Evolutionary conservation across 2,113 vertebrate genomes (phyloP).

Genomic region (Zosterops japonicus): DNA sequence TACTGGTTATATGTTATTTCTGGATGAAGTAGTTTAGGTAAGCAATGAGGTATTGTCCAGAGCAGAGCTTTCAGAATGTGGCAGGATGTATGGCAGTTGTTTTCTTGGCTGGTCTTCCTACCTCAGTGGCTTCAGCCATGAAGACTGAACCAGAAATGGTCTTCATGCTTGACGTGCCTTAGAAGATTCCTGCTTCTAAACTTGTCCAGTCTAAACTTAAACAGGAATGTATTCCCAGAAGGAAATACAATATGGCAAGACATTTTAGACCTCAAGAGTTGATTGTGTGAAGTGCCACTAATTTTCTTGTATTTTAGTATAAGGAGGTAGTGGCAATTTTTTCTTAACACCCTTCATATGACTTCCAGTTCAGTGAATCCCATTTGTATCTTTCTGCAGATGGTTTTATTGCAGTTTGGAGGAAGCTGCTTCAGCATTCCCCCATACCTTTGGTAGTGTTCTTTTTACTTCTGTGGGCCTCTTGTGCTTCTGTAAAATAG

Average conservation of each 20-base stretch:
- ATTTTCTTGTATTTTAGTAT: neutral
- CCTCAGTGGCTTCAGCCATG: neutral
- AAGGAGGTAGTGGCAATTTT: neutral
- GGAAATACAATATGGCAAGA: neutral
- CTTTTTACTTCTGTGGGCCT: neutral
- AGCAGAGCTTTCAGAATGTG: neutral
- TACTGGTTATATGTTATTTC: neutral
- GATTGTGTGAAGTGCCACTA: neutral
- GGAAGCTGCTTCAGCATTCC: neutral
- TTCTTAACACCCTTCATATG: neutral
- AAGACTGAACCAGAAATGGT: neutral
- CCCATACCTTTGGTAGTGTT: neutral
- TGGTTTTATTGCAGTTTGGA: neutral
- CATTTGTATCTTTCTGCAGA: neutral
- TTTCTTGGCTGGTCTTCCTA: neutral
- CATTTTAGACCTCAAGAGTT: neutral
- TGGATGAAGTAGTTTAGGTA: neutral
- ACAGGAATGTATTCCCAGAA: neutral
- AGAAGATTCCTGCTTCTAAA: neutral
- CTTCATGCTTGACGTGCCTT: neutral
- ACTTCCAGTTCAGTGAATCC: neutral
- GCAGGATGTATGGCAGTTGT: fast-evolving
- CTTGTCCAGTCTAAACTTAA: neutral
- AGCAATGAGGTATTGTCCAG: neutral
- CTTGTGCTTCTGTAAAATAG: neutral